Percentiles rank a stretch among this genome's conserved stretches.
Evolutionary conservation across 2,888 invertebrate genomes (phyloP).

Genomic region (Melieria picta): DNA sequence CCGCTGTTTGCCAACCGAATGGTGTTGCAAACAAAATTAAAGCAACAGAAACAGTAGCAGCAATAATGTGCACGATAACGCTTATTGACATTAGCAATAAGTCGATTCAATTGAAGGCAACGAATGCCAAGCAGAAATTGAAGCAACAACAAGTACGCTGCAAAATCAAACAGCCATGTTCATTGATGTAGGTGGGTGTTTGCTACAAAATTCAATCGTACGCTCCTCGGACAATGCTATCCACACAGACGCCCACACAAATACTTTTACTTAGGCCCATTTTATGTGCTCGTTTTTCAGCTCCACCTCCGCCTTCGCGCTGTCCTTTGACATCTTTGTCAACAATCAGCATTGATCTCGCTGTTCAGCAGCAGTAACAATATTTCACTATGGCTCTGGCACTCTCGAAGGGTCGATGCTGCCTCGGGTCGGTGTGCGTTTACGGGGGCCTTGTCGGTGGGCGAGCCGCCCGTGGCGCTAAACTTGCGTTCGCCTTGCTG

Average conservation of each 20-base stretch:
- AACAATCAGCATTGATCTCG: no score
- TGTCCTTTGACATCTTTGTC: no score
- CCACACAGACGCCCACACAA: no score
- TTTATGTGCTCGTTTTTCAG: no score
- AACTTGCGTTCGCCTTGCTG: not conserved
- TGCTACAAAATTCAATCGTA: no score
- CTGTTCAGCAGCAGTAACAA: no score
- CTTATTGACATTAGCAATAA: constrained; percentile 20
- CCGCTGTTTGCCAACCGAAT: no score
- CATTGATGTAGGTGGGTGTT: not conserved
- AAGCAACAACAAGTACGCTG: constrained; percentile 7
- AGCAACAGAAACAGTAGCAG: not conserved
- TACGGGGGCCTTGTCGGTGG: not conserved
- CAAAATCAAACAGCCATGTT: not conserved
- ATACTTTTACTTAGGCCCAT: no score
- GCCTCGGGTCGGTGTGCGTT: not conserved
- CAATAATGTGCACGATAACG: not conserved
- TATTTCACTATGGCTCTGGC: no score
- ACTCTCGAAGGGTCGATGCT: not conserved
- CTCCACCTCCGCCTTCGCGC: no score
- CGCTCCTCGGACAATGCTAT: no score
- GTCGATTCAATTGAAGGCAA: constrained; percentile 19
- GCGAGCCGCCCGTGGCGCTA: not conserved
- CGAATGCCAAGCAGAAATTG: constrained; percentile 13
- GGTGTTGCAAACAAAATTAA: no score